Evolutionary conservation across 2,113 vertebrate species (phyloP).

Genomic region (Ophiodon elongatus): DNA sequence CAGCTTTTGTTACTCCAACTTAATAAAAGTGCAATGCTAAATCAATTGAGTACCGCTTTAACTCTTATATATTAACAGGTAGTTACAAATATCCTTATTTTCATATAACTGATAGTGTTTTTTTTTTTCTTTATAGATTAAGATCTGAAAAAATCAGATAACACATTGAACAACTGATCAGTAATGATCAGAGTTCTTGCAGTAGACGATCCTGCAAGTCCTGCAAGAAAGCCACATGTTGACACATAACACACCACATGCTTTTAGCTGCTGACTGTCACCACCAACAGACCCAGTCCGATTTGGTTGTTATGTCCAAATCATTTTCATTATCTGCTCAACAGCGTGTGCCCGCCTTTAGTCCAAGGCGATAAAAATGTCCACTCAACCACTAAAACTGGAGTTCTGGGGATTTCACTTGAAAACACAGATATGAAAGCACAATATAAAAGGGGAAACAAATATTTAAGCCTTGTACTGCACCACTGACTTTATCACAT

Average conservation of each 20-base stretch:
- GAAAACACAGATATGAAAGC: background rate
- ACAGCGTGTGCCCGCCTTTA: too few species aligned
- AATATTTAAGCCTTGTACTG: background rate
- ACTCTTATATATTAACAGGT: background rate
- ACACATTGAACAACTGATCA: background rate
- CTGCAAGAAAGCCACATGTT: too few species aligned
- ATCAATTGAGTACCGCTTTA: background rate
- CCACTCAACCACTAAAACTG: background rate
- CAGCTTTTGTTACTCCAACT: background rate
- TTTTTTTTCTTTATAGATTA: background rate
- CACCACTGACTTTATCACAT: conserved; percentile 11
- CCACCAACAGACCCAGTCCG: too few species aligned
- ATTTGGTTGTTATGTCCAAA: too few species aligned
- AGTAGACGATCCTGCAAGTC: too few species aligned
- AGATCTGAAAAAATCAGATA: background rate
- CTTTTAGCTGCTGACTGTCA: too few species aligned
- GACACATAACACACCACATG: too few species aligned
- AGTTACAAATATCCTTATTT: background rate
- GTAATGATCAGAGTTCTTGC: too few species aligned
- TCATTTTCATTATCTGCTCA: too few species aligned
- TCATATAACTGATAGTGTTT: background rate
- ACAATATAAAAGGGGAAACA: background rate
- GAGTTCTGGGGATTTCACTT: background rate
- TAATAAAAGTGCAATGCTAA: background rate
- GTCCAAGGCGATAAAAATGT: too few species aligned